Percentiles rank a stretch among this genome's conserved stretches.
Conservation (phyloP, 2,888 invertebrate genomes). For the Meiosimyza decipiens region DNA sequence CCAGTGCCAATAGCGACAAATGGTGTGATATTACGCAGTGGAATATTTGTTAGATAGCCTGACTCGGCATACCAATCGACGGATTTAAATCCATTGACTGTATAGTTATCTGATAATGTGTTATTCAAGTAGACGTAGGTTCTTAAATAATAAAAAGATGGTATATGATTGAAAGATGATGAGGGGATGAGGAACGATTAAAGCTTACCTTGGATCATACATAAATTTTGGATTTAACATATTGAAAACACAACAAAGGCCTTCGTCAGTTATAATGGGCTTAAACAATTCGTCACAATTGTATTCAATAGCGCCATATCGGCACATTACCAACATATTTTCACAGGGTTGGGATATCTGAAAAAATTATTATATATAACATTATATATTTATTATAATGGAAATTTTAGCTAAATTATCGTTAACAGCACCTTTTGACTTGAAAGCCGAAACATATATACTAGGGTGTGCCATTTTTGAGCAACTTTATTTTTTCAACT, state of each 20-base stretch:
- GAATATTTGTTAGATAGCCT: constrained; percentile 72
- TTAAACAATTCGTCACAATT: constrained; percentile 77
- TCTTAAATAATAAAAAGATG: too few species aligned
- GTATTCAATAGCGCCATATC: constrained; percentile 72
- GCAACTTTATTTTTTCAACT: too few species aligned
- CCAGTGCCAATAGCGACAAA: constrained; percentile 70
- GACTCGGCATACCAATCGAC: constrained; percentile 79
- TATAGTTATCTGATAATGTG: too few species aligned
- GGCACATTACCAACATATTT: constrained; percentile 76
- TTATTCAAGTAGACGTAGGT: too few species aligned
- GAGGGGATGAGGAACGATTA: too few species aligned
- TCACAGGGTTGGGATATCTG: constrained; percentile 80
- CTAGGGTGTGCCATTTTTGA: too few species aligned
- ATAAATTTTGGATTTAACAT: constrained; percentile 72
- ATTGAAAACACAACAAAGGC: constrained; percentile 86
- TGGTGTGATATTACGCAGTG: constrained; percentile 72
- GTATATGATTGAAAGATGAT: too few species aligned
- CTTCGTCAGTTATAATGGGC: constrained; percentile 72
- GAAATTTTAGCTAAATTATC: too few species aligned
- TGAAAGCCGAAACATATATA: too few species aligned
- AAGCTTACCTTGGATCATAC: constrained; percentile 36
- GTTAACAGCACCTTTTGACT: too few species aligned
- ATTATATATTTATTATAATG: too few species aligned
- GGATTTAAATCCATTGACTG: constrained; percentile 34
- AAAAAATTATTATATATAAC: not conserved